Conservation (phyloP, 2,113 vertebrate species). For the Zeus faber region DNA sequence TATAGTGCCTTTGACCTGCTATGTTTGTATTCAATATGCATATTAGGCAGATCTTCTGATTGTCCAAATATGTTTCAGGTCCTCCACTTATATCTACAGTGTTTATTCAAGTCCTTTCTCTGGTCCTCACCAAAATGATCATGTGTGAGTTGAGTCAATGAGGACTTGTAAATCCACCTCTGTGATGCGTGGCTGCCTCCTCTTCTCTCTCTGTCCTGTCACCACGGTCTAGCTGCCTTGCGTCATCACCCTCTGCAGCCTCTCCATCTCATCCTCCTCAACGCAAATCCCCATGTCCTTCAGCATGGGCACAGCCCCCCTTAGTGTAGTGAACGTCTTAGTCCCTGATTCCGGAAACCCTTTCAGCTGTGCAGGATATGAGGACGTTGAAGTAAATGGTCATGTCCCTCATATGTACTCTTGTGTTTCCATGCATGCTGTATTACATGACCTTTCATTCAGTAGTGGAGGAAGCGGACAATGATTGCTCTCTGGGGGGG, state of each 20-base stretch:
- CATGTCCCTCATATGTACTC: too few species aligned
- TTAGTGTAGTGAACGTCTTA: neutral
- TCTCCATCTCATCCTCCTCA: neutral
- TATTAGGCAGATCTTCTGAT: neutral
- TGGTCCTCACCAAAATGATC: neutral
- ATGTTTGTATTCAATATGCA: neutral
- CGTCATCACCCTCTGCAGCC: neutral
- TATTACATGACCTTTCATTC: too few species aligned
- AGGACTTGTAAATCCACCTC: neutral
- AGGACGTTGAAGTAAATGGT: too few species aligned
- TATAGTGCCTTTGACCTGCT: too few species aligned
- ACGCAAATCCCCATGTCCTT: conserved; percentile 7
- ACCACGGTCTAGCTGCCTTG: neutral
- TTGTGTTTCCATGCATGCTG: too few species aligned
- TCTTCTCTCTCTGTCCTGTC: neutral
- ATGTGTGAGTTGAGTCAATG: neutral
- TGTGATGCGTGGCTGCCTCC: neutral
- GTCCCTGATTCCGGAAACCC: conserved; percentile 1
- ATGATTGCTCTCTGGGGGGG: too few species aligned
- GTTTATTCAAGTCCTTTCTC: neutral
- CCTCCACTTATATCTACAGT: neutral
- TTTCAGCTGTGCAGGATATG: conserved; percentile 22
- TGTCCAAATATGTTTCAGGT: neutral
- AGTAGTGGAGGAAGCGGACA: conserved; percentile 1
- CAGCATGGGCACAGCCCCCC: neutral